Conservation (phyloP, 2,888 invertebrate species). For the Megaustenia siamemsis region DNA sequence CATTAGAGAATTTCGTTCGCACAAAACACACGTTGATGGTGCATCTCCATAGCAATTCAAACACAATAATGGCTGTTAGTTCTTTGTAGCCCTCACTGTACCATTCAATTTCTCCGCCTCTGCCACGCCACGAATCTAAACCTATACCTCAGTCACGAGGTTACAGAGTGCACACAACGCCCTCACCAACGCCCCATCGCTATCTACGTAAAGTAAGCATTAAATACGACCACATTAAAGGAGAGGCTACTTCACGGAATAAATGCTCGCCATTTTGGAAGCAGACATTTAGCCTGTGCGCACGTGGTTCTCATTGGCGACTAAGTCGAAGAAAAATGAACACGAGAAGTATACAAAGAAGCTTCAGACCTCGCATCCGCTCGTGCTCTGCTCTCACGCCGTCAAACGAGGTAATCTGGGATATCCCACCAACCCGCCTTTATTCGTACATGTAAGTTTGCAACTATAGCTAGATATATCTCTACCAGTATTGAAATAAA, state of each 20-base stretch:
- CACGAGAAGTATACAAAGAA: slow-evolving; percentile 20
- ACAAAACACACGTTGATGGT: slow-evolving; percentile 21
- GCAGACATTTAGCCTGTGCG: background rate
- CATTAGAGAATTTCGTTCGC: slow-evolving; percentile 3
- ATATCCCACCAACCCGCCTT: background rate
- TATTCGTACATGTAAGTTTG: background rate
- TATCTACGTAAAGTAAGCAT: background rate
- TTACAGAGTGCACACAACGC: background rate
- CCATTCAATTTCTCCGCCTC: slow-evolving; percentile 1
- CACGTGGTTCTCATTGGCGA: slow-evolving; percentile 15
- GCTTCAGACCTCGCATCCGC: background rate
- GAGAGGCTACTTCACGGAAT: background rate
- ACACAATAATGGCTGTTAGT: slow-evolving; percentile 7
- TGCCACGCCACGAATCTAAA: background rate
- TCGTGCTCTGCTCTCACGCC: background rate
- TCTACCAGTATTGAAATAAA: background rate
- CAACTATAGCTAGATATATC: too few relatives aligned
- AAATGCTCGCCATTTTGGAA: slow-evolving; percentile 19
- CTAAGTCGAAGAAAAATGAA: background rate
- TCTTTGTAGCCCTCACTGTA: background rate
- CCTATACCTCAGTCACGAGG: background rate
- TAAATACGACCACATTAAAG: background rate
- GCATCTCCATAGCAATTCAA: slow-evolving; percentile 11
- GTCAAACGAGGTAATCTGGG: background rate
- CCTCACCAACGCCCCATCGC: background rate